phyloP scores from a whole-genome alignment of 2,797 vertebrate species.

The Myiothlypis coronata region DNA sequence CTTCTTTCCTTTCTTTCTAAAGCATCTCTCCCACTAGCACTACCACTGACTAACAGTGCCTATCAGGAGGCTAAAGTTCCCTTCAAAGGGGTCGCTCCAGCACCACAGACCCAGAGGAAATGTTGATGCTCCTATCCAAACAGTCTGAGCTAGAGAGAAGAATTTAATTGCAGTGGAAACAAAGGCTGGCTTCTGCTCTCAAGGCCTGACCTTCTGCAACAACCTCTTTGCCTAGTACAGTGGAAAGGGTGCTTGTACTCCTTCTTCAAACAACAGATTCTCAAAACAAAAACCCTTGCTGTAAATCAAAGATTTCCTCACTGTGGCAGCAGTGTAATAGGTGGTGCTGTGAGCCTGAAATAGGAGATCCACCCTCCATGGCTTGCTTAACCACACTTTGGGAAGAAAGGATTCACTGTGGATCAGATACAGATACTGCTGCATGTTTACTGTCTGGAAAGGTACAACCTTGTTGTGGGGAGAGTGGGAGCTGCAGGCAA shows the following conservation, averaged over 20 bases:
- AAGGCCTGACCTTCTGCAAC: background rate
- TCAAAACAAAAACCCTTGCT: background rate
- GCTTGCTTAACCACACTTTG: background rate
- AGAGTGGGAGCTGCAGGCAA: background rate
- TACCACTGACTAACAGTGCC: background rate
- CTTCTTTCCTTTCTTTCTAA: background rate
- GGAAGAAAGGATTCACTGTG: background rate
- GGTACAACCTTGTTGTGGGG: background rate
- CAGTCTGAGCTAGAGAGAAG: background rate
- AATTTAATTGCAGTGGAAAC: background rate
- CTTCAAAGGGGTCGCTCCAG: background rate
- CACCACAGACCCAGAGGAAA: background rate
- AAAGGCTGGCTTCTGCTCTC: background rate
- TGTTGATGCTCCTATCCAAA: background rate
- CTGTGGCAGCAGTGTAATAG: background rate
- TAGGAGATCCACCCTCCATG: background rate
- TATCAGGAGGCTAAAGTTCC: background rate
- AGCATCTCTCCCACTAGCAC: background rate
- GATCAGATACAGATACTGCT: background rate
- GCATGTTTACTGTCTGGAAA: background rate
- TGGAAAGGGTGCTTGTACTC: background rate
- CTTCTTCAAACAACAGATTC: background rate
- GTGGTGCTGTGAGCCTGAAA: background rate
- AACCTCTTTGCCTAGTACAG: background rate
- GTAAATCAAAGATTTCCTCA: background rate